These are phyloP conservation scores for Brachionus paranguensis DNA, from an alignment of 1,140 invertebrate genomes.

Conservation along the genomic window DNA sequence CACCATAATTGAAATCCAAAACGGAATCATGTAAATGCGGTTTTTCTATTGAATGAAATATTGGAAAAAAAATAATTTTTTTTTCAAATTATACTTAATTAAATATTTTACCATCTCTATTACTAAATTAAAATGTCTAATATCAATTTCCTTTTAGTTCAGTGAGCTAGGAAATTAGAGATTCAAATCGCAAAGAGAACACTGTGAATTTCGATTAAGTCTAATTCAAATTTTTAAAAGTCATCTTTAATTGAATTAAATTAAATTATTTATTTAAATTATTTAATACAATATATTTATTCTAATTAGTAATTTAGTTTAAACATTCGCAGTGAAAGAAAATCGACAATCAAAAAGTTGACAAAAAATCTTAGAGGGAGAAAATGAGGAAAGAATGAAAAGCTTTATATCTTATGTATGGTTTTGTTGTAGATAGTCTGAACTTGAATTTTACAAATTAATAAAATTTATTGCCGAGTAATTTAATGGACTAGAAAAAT, in stretches of 20 bases:
- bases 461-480: too few relatives aligned
- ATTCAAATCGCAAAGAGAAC: neutral
- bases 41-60: neutral
- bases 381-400: neutral
- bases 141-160: neutral
- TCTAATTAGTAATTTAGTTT: too few relatives aligned
- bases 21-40: neutral
- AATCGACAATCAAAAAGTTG: neutral
- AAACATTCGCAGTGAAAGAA: too few relatives aligned
- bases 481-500: too few relatives aligned
- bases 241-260: too few relatives aligned
- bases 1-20: neutral
- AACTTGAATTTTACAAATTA: too few relatives aligned
- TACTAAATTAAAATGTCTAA: neutral
- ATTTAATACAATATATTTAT: too few relatives aligned
- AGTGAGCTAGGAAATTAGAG: neutral
- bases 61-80: neutral
- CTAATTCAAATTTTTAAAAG: neutral
- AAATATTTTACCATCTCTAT: neutral
- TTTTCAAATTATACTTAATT: neutral
- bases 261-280: too few relatives aligned
- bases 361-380: neutral
- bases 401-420: too few relatives aligned
- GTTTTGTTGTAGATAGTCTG: too few relatives aligned
- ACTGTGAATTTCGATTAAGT: neutral